A percentile compares a stretch with the other conserved stretches of the same genome.
Evolutionary conservation across 1,140 invertebrate species (phyloP).

Genomic region (Manduca sexta): DNA sequence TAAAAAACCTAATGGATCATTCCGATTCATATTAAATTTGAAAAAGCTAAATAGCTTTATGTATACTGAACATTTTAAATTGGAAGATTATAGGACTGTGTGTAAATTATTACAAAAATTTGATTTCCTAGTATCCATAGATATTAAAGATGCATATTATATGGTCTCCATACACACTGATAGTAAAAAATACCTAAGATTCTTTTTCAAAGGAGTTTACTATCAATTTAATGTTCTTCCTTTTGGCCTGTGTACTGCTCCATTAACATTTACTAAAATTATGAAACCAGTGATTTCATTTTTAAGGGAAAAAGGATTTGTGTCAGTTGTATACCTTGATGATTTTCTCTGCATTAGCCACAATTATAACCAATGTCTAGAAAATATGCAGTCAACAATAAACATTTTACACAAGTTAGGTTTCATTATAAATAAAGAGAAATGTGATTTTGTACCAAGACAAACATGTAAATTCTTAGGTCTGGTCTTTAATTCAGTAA

Average conservation of each 20-base stretch:
- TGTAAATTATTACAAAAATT: too few species aligned
- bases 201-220: constrained; percentile 2
- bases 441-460: constrained; percentile 12
- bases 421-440: constrained; percentile 22
- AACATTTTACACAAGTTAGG: constrained; percentile 17
- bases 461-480: constrained; percentile 18
- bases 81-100: too few species aligned
- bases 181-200: constrained; percentile 5
- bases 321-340: constrained; percentile 20
- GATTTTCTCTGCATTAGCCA: constrained; percentile 15
- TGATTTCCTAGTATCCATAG: too few species aligned
- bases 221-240: constrained; percentile 17
- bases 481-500: constrained; percentile 14
- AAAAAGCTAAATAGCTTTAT: too few species aligned
- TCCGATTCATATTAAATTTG: too few species aligned
- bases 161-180: not conserved
- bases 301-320: constrained; percentile 5
- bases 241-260: constrained; percentile 13
- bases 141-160: constrained; percentile 14
- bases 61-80: too few species aligned
- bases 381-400: constrained; percentile 6
- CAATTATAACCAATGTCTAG: not conserved
- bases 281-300: constrained; percentile 10
- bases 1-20: too few species aligned
- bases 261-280: constrained; percentile 16